Conservation (phyloP, 2,888 invertebrate genomes). For the Mesorhabditis sp. region DNA sequence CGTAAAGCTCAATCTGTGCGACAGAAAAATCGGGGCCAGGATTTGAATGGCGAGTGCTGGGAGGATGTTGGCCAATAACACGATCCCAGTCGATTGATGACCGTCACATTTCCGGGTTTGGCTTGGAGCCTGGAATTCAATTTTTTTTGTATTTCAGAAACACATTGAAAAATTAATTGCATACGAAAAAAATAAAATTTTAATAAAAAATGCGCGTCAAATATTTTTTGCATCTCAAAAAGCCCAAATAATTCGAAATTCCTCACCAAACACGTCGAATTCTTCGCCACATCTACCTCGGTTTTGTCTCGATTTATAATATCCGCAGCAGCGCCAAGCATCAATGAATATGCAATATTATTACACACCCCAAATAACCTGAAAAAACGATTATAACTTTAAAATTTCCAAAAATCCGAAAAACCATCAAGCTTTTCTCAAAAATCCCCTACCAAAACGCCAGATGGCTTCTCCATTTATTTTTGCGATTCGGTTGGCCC, state of each 20-base stretch:
- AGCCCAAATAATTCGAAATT: no score
- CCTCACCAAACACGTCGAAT: no score
- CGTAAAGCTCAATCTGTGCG: slow-evolving; percentile 2
- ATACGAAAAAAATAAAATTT: not conserved
- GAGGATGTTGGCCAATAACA: not conserved
- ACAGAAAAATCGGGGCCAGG: not conserved
- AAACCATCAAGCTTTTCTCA: not conserved
- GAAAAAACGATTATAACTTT: no score
- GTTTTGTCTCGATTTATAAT: not conserved
- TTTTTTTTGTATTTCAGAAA: not conserved
- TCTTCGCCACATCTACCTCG: no score
- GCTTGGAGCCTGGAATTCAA: not conserved
- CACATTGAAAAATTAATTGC: not conserved
- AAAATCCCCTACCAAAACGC: slow-evolving; percentile 1
- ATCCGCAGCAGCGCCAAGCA: slow-evolving; percentile 5
- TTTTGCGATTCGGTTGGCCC: not conserved
- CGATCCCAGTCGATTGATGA: not conserved
- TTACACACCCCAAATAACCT: not conserved
- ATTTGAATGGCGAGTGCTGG: not conserved
- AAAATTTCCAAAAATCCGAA: no score
- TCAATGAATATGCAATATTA: slow-evolving; percentile 1
- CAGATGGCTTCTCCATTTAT: not conserved
- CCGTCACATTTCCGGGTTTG: not conserved
- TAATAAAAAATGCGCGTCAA: not conserved
- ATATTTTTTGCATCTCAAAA: not conserved